Conservation (phyloP, 2,113 vertebrate species). For the Tenebrosternarchus preto region DNA sequence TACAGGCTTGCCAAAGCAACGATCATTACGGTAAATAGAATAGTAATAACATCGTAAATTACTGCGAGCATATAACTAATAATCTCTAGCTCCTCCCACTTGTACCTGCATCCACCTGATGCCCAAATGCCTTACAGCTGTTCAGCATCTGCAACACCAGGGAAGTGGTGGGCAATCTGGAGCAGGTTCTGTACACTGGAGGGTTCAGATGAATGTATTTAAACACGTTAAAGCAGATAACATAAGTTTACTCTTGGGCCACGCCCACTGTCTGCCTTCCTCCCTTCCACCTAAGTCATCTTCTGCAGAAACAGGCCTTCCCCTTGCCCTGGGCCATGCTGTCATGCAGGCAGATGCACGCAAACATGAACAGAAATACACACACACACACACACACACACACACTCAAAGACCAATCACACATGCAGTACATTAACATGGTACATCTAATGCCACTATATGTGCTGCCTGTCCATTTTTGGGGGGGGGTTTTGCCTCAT, state of each 20-base stretch:
- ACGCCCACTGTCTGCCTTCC: slow-evolving; percentile 52
- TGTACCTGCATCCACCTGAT: neutral
- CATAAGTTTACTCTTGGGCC: slow-evolving; percentile 63
- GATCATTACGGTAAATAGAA: neutral
- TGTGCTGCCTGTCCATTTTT: slow-evolving; percentile 2
- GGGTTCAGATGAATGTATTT: slow-evolving; percentile 19
- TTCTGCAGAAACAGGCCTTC: neutral
- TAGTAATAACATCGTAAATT: no score
- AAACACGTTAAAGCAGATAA: slow-evolving; percentile 50
- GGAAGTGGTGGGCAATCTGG: neutral
- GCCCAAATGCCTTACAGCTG: neutral
- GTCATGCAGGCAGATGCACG: neutral
- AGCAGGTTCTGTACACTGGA: neutral
- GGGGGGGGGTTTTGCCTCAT: no score
- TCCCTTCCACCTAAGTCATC: slow-evolving; percentile 28
- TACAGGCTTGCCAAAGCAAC: neutral
- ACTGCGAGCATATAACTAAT: neutral
- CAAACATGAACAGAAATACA: neutral
- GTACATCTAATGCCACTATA: no score
- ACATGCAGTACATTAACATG: no score
- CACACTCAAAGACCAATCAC: no score
- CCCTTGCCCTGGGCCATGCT: neutral
- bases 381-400: no score
- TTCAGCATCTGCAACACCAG: no score
- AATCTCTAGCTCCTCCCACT: neutral